These are phyloP conservation scores for Hydropotes inermis DNA, from an alignment of 2,113 vertebrate genomes.

Conservation along the genomic window DNA sequence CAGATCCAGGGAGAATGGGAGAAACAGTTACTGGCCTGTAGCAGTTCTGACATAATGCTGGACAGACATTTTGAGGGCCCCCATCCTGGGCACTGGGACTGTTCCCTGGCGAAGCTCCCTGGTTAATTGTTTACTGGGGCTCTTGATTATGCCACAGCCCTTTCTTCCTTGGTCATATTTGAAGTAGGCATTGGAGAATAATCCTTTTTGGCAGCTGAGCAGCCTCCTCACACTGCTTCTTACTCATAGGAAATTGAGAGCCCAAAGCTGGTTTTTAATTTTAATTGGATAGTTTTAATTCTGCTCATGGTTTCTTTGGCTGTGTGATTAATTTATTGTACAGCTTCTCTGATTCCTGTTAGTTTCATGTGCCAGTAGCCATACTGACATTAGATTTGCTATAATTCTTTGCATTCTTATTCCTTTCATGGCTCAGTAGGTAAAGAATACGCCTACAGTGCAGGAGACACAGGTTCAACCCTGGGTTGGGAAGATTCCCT, in stretches of 20 bases:
- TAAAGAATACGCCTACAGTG: neutral
- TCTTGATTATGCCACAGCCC: neutral
- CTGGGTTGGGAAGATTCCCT: neutral
- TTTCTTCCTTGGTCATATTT: neutral
- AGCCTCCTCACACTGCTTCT: neutral
- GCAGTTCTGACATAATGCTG: neutral
- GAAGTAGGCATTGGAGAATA: neutral
- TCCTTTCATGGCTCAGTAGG: neutral
- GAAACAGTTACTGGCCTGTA: neutral
- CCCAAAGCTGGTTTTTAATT: neutral
- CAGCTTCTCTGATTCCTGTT: neutral
- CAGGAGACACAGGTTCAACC: neutral
- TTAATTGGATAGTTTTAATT: neutral
- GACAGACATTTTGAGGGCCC: neutral
- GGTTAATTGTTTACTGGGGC: neutral
- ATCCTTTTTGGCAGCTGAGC: neutral
- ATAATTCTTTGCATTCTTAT: slow-evolving; percentile 14
- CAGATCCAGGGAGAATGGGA: neutral
- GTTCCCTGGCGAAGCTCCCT: neutral
- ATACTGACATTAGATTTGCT: slow-evolving; percentile 12
- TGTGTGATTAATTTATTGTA: slow-evolving; percentile 3
- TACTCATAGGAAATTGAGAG: neutral
- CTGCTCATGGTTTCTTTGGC: slow-evolving; percentile 27
- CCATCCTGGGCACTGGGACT: neutral
- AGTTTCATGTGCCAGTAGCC: neutral